Percentiles rank a stretch among this genome's conserved stretches.
Conservation (phyloP, 2,113 vertebrate species). For the Macroglossus sobrinus region DNA sequence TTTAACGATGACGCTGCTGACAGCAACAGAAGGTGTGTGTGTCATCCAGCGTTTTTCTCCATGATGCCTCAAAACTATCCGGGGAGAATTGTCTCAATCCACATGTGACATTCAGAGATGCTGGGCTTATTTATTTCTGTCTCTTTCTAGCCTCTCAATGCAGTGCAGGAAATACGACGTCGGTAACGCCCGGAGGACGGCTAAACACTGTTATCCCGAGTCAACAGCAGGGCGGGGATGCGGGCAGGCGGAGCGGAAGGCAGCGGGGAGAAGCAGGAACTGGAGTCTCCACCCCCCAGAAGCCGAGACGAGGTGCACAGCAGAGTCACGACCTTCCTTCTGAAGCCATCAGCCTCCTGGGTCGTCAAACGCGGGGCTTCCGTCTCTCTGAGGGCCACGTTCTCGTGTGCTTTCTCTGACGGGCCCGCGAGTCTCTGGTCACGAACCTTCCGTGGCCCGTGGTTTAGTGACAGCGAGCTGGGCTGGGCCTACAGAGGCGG, state of each 20-base stretch:
- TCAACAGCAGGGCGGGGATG: neutral
- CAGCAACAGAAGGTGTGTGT: neutral
- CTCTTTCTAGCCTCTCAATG: neutral
- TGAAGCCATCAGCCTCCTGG: neutral
- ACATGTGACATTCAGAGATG: neutral
- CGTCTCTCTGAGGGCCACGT: neutral
- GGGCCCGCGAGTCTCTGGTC: neutral
- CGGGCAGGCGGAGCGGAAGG: neutral
- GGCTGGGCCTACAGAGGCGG: neutral
- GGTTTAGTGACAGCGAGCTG: too few relatives aligned
- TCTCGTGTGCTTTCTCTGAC: neutral
- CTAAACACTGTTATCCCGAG: neutral
- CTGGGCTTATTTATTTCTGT: neutral
- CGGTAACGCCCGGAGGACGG: too few relatives aligned
- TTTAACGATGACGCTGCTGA: neutral
- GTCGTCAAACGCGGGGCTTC: too few relatives aligned
- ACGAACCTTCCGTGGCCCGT: neutral
- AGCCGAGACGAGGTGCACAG: neutral
- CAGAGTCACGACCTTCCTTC: neutral
- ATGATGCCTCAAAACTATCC: neutral
- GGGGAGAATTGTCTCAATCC: neutral
- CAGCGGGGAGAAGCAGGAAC: too few relatives aligned
- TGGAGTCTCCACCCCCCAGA: neutral
- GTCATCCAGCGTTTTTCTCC: neutral
- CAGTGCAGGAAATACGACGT: neutral